These are phyloP conservation scores for Monochamus saltuarius DNA, from an alignment of 1,140 invertebrate genomes.

Conservation along the genomic window DNA sequence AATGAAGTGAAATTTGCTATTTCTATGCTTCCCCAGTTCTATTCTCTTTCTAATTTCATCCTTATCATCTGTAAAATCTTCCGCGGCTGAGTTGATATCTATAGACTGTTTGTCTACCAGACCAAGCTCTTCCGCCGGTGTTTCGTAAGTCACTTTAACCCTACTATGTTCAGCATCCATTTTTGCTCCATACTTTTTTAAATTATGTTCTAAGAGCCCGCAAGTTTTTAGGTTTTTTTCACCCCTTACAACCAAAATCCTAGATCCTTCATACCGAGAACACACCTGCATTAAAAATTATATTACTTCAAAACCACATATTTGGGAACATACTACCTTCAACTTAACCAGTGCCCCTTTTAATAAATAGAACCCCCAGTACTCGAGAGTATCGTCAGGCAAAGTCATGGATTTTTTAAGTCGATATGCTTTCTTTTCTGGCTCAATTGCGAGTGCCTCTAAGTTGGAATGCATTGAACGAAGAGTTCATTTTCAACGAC, in stretches of 20 bases:
- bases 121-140: constrained; percentile 34
- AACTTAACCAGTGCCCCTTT: constrained; percentile 56
- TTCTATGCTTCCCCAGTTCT: constrained; percentile 24
- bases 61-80: constrained; percentile 35
- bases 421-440: constrained; percentile 70
- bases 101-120: constrained; percentile 52
- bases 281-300: constrained; percentile 59
- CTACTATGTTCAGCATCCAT: constrained; percentile 60
- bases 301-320: neutral
- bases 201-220: constrained; percentile 69
- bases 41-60: constrained; percentile 30
- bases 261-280: constrained; percentile 74
- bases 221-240: constrained; percentile 74
- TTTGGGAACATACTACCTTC: constrained; percentile 18
- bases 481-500: constrained; percentile 72
- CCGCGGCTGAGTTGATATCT: constrained; percentile 27
- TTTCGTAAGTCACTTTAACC: constrained; percentile 25
- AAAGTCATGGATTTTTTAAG: constrained; percentile 79
- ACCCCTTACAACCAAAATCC: constrained; percentile 76
- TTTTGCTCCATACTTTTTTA: constrained; percentile 59
- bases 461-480: constrained; percentile 82
- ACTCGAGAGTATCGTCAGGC: constrained; percentile 82
- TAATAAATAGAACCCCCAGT: constrained; percentile 85
- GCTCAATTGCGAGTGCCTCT: constrained; percentile 66
- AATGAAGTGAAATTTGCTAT: constrained; percentile 4